Evolutionary conservation across 2,888 invertebrate species (phyloP).

Genomic region (Chrysolina americana): DNA sequence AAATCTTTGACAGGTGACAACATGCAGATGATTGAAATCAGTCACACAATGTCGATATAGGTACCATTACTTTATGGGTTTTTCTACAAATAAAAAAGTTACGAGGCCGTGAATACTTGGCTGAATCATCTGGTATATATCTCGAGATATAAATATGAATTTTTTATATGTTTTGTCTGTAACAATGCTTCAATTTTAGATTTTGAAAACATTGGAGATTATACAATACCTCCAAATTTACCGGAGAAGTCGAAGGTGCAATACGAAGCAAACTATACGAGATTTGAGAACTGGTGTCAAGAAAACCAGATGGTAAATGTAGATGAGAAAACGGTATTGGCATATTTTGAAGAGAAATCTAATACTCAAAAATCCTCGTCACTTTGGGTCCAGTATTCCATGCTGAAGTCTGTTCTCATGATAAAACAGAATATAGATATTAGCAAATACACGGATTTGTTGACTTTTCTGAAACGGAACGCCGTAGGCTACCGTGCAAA

Average conservation of each 20-base stretch:
- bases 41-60: no score
- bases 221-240: not conserved
- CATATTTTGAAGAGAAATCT: conserved; percentile 23
- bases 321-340: conserved; percentile 25
- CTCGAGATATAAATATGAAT: no score
- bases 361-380: conserved; percentile 20
- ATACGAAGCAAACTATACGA: conserved; percentile 27
- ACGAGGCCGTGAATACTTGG: no score
- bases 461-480: conserved; percentile 28
- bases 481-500: conserved; percentile 21
- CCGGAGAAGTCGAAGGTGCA: conserved; percentile 27
- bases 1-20: no score
- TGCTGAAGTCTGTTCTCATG: conserved; percentile 31
- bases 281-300: conserved; percentile 26
- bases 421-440: conserved; percentile 28
- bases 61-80: no score
- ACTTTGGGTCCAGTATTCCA: conserved; percentile 28
- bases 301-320: conserved; percentile 18
- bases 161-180: no score
- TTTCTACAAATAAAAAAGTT: no score
- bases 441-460: conserved; percentile 14
- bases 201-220: not conserved
- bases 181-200: not conserved
- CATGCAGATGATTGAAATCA: no score
- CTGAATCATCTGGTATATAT: no score